Conservation (phyloP, 2,113 vertebrate genomes). For the Oostethus manadensis region DNA sequence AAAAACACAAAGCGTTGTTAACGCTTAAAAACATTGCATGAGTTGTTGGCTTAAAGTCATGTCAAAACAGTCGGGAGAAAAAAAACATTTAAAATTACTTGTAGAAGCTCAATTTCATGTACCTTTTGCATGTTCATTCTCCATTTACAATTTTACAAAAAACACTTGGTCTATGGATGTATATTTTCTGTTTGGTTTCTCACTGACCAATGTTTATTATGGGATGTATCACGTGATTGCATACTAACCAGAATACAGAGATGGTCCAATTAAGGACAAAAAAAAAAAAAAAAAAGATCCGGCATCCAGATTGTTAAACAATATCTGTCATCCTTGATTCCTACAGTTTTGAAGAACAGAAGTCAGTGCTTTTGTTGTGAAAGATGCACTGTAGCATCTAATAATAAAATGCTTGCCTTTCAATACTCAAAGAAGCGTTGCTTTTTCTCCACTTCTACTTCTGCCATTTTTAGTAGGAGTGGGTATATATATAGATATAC, state of each 20-base stretch:
- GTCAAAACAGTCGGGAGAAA: no score
- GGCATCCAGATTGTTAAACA: neutral
- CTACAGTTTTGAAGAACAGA: conserved; percentile 15
- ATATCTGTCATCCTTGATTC: conserved; percentile 9
- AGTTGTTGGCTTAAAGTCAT: neutral
- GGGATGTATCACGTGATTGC: neutral
- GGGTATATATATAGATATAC: neutral
- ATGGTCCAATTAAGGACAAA: neutral
- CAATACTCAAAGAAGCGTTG: neutral
- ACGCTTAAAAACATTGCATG: no score
- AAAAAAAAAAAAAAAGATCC: conserved; percentile 7
- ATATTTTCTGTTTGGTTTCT: conserved; percentile 37
- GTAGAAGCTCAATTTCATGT: neutral
- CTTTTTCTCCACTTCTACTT: neutral
- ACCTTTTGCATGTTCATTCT: neutral
- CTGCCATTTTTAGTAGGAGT: no score
- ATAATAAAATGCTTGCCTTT: conserved; percentile 60
- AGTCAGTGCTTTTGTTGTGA: conserved; percentile 43
- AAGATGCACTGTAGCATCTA: conserved; percentile 27
- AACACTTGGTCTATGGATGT: conserved; percentile 33
- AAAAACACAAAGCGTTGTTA: no score
- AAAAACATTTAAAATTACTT: neutral
- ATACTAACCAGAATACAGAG: neutral
- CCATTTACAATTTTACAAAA: neutral
- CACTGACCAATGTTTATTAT: conserved; percentile 2